A percentile compares a stretch with the other conserved stretches of the same genome.
These are phyloP conservation scores for Tetramorium simillimum DNA, from an alignment of 1,140 invertebrate genomes.

Conservation along the genomic window DNA sequence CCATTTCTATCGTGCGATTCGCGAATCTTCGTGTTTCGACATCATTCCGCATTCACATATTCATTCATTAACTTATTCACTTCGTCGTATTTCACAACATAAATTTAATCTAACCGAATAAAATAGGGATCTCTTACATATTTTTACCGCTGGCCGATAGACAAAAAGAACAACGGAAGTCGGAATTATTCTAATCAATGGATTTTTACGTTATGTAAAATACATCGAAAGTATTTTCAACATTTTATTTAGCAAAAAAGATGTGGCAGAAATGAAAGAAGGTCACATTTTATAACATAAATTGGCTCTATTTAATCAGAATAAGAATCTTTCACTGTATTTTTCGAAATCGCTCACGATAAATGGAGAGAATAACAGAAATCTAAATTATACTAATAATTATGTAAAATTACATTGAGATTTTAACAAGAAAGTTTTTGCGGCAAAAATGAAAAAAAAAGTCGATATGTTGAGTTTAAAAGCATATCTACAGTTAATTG, in stretches of 20 bases:
- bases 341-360: background rate
- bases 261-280: background rate
- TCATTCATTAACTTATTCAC: slow-evolving; percentile 2
- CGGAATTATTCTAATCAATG: background rate
- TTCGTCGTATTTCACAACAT: background rate
- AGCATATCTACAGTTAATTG: background rate
- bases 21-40: background rate
- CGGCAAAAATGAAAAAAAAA: background rate
- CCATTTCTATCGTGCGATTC: slow-evolving; percentile 1
- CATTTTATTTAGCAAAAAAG: slow-evolving; percentile 5
- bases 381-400: background rate
- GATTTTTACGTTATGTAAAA: background rate
- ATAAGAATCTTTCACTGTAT: background rate
- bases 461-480: background rate
- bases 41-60: slow-evolving; percentile 12
- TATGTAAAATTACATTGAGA: background rate
- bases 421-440: background rate
- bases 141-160: background rate
- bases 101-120: slow-evolving; percentile 17
- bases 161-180: background rate
- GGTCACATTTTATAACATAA: background rate
- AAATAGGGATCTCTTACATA: background rate
- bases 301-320: background rate
- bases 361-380: background rate
- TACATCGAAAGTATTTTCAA: background rate